phyloP scores from a whole-genome alignment of 2,113 vertebrate genomes.

The Campylomormyrus tamandua region DNA sequence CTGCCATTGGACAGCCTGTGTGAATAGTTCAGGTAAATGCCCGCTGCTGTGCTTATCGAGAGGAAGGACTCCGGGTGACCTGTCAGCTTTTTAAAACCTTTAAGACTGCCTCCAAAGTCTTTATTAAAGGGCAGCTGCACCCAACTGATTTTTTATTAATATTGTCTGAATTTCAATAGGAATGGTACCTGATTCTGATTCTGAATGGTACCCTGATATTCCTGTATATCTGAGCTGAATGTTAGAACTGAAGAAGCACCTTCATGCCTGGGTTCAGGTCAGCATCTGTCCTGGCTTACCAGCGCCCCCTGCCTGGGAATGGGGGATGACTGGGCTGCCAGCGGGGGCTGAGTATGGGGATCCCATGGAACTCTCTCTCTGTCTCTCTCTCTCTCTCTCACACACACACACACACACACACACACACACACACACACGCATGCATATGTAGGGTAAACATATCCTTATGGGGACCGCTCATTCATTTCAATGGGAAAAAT shows the following conservation, averaged over 20 bases:
- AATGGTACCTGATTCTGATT: not conserved
- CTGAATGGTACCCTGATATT: not conserved
- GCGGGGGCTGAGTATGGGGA: not conserved
- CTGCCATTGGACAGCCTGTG: not conserved
- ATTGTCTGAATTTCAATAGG: not conserved
- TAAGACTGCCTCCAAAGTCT: not conserved
- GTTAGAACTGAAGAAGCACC: not conserved
- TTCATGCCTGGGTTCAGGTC: not conserved
- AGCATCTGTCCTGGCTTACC: constrained; percentile 49
- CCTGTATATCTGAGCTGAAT: not conserved
- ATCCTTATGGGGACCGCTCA: too few species aligned
- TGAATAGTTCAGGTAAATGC: not conserved
- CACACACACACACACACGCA: too few species aligned
- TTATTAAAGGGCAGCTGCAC: not conserved
- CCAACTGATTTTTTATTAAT: not conserved
- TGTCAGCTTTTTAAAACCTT: not conserved
- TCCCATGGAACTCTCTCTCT: not conserved
- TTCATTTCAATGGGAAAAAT: too few species aligned
- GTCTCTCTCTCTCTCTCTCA: too few species aligned
- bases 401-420: too few species aligned
- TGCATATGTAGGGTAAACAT: too few species aligned
- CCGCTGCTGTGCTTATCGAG: not conserved
- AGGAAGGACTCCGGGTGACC: not conserved
- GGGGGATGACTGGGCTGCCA: constrained; percentile 59
- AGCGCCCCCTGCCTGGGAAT: constrained; percentile 60